Conservation (phyloP, 2,797 vertebrate genomes). For the Orestias chungarensis region DNA sequence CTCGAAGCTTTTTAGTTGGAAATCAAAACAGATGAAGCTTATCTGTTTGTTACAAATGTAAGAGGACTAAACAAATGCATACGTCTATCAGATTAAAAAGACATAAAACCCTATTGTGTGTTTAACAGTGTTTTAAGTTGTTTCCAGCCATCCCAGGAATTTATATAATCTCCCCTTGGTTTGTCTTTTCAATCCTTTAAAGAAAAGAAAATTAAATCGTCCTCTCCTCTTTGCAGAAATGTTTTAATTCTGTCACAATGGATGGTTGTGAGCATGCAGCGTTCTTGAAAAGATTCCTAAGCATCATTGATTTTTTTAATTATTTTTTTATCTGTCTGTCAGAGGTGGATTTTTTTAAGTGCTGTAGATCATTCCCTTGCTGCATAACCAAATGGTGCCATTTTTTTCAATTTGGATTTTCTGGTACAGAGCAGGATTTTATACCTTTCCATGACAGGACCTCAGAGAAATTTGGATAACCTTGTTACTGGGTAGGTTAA, state of each 20-base stretch:
- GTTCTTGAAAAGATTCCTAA: not conserved
- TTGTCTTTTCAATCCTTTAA: not conserved
- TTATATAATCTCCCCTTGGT: not conserved
- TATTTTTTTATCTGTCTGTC: not conserved
- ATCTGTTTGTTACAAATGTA: constrained; percentile 37
- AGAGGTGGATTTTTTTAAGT: not conserved
- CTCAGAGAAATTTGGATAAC: not conserved
- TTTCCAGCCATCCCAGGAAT: constrained; percentile 4
- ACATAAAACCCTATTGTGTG: constrained; percentile 26
- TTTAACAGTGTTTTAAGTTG: constrained; percentile 17
- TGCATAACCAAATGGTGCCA: not conserved
- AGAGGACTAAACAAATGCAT: constrained; percentile 23
- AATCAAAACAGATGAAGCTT: constrained; percentile 32
- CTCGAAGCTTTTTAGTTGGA: constrained; percentile 24
- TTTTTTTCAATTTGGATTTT: not conserved
- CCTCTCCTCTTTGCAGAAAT: not conserved
- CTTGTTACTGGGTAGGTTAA: not conserved
- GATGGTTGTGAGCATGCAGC: not conserved
- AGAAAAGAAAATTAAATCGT: no score
- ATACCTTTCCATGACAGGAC: not conserved
- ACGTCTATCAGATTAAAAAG: constrained; percentile 22
- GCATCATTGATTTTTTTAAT: not conserved
- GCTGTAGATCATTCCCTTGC: not conserved
- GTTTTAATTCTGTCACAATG: not conserved
- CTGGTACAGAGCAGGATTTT: not conserved